Evolutionary conservation across 2,797 vertebrate genomes (phyloP).

Genomic region (Chiroxiphia lanceolata): DNA sequence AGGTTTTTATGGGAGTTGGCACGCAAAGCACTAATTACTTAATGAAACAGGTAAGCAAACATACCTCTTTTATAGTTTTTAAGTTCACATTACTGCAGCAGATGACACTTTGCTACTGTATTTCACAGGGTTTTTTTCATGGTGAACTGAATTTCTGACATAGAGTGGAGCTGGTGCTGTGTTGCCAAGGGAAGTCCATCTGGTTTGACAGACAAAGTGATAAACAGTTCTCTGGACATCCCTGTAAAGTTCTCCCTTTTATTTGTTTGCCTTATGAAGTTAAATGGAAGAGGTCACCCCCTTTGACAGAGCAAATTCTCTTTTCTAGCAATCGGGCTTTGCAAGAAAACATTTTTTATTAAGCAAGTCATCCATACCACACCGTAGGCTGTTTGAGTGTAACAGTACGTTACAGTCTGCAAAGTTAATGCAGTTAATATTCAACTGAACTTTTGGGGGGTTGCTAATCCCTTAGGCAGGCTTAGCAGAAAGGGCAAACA

Average conservation of each 20-base stretch:
- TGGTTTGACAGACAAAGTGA: neutral
- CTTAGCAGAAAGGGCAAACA: conserved; percentile 89
- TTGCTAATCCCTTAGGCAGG: conserved; percentile 85
- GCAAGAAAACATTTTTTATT: conserved; percentile 67
- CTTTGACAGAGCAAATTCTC: conserved; percentile 22
- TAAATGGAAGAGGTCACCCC: conserved; percentile 9
- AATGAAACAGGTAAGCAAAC: neutral
- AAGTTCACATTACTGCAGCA: neutral
- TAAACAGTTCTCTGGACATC: neutral
- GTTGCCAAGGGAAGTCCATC: neutral
- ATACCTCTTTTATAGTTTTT: neutral
- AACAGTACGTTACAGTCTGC: conserved; percentile 65
- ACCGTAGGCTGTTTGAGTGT: conserved; percentile 67
- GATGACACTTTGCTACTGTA: neutral
- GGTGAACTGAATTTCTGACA: neutral
- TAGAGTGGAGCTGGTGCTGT: neutral
- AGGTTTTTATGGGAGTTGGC: neutral
- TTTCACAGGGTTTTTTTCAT: neutral
- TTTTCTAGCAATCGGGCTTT: conserved; percentile 28
- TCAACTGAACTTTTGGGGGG: conserved; percentile 80
- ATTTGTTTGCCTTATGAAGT: neutral
- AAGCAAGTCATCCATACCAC: conserved; percentile 68
- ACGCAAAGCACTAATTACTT: neutral
- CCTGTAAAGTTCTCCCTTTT: neutral
- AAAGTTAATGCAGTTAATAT: conserved; percentile 80